Evolutionary conservation across 1,140 invertebrate genomes (phyloP), one percentile per base, ranked within the genome.

Genomic region (Lucilia sericata): DNA sequence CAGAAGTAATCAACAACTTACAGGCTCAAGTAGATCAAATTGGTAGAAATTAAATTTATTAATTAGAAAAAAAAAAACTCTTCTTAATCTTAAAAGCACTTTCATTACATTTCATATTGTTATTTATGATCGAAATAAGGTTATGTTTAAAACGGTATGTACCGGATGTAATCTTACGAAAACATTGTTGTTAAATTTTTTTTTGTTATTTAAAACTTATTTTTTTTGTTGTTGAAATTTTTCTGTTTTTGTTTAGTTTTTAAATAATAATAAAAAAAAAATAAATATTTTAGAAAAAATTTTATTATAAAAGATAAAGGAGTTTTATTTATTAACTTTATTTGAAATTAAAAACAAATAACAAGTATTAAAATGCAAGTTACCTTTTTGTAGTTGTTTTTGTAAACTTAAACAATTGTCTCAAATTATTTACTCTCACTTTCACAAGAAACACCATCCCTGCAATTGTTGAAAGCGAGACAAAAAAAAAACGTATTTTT

Each of bases 1-100:
- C 94, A 19, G 96, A 97, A 91, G 96, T 97, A n/a, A 96, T 96
- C 87, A 96, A 95, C 92, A 96, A 97, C 91, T 93, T 97, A 14
- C 96, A 97, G 87, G 90, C 93, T 47, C 96, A 96, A 91, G 95
- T 97, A 84, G 96, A 96, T 89, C 94, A 95, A 91, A 94, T 96
- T 85, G 96, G 96, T 83, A 93, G 92, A 84, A 93, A 95, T 87
- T 95, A 91, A 91, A 78, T 81, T 42, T 36, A 36, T 36, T 36
- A 36, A 36, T 36, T 36, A 36, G 8, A 36, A 36, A 36, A 36
- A 36, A 36, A 36, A 42, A 42, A 42, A 42, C 5, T 2, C 2
- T 8, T 81, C 65, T 30, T 82, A 81, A 84, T 47, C 55, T 36
- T 42, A 42, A 85, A 84, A 76, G 0, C 25, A 47, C 60, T 82